A percentile compares a stretch with the other conserved stretches of the same genome.
Evolutionary conservation across 2,888 invertebrate species (phyloP).

Genomic region (Danaus chrysippus): DNA sequence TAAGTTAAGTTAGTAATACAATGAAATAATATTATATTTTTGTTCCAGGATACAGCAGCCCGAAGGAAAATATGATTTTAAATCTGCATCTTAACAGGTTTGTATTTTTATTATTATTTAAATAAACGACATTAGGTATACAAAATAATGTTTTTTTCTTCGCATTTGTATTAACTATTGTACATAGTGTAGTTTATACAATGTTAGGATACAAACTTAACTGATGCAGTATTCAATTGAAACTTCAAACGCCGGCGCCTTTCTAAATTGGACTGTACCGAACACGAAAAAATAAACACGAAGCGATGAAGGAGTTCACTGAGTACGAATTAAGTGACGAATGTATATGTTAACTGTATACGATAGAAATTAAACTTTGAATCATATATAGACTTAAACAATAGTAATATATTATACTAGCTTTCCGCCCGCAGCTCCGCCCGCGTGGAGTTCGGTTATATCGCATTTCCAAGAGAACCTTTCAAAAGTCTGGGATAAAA

Average conservation of each 20-base stretch:
- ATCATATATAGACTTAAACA: too few species aligned
- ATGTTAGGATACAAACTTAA: not conserved
- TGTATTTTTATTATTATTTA: conserved; percentile 32
- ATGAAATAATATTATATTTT: conserved; percentile 25
- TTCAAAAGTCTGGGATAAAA: too few species aligned
- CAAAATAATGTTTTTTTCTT: too few species aligned
- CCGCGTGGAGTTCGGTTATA: too few species aligned
- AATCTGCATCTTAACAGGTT: conserved; percentile 73
- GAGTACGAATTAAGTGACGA: not conserved
- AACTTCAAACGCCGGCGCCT: conserved; percentile 11
- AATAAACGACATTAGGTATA: not conserved
- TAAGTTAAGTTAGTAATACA: not conserved
- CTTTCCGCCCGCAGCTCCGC: too few species aligned
- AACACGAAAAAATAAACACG: conserved; percentile 1
- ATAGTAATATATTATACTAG: too few species aligned
- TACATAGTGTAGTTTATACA: not conserved
- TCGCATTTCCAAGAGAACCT: too few species aligned
- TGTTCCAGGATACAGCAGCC: conserved; percentile 68
- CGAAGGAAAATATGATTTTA: conserved; percentile 76
- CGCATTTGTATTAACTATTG: too few species aligned
- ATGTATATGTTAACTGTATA: too few species aligned
- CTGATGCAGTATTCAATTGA: not conserved
- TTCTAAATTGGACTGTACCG: conserved; percentile 5
- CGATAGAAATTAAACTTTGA: too few species aligned
- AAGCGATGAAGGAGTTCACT: conserved; percentile 3